Evolutionary conservation across 2,113 vertebrate genomes (phyloP), one percentile per base, ranked within the genome.

Genomic region (Forbesichthys papilliferus): DNA sequence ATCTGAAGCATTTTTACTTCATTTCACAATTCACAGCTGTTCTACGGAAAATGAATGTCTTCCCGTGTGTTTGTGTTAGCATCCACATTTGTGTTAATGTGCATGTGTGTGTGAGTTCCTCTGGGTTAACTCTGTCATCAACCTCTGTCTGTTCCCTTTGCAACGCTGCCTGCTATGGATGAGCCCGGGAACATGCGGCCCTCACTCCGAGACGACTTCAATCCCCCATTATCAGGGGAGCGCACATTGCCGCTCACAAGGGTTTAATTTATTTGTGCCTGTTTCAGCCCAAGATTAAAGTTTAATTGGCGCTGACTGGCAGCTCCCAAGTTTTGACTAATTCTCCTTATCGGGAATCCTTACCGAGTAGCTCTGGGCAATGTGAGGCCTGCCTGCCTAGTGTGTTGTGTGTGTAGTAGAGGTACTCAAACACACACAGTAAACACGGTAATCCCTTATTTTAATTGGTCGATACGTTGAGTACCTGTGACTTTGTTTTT

Each of bases 251-350:
- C 80, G 84, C 87, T 92, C 90, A 93, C 89, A 89, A 93, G 90
- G 89, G 89, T 92, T 93, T 93, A 92, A 93, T 93, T 93, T 93
- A 93, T 93, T 93, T 93, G 92, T 93, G 93, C 92, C 92, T 93
- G 93, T 93, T 93, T 93, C 92, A 91, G 91, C 89, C 90, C 86
- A 88, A 93, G 92, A 93, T 93, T 93, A 93, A 93, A 93, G 92
- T 93, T 93, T 93, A 92, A 93, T 93, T 93, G 90, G 90, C 88
- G 87, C 90, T 93, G 91, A 93, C 91, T 93, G 90, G 91, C 91
- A 93, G 91, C 91, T 93, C 91, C 90, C 91, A 93, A 93, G 93
- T 93, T 93, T 93, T 92, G 90, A 93, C 93, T 93, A 93, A 93
- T 92, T 93, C 91, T 92, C 85, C 92, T 93, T 93, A 93, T 93